Conservation (phyloP, 2,797 vertebrate species). For the Echiichthys vipera region DNA sequence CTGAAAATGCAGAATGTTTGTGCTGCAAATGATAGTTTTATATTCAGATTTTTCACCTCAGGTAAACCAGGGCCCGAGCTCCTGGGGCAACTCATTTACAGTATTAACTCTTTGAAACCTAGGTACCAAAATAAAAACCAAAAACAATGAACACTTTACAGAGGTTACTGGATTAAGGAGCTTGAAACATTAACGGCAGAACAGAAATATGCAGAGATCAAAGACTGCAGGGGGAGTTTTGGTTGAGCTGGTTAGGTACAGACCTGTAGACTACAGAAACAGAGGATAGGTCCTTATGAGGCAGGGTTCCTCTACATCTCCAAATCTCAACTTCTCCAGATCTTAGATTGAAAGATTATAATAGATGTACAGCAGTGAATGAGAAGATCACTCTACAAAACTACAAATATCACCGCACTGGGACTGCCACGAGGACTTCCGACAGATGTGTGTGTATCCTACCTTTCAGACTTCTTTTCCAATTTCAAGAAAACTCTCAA, state of each 20-base stretch:
- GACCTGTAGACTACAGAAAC: conserved; percentile 55
- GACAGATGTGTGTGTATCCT: neutral
- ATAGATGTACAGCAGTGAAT: neutral
- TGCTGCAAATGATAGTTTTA: neutral
- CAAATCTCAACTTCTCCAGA: neutral
- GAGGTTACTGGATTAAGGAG: neutral
- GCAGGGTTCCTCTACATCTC: conserved; percentile 46
- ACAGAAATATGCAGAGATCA: neutral
- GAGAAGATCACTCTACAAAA: neutral
- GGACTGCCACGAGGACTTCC: neutral
- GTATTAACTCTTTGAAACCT: neutral
- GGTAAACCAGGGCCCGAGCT: too few relatives aligned
- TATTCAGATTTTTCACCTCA: neutral
- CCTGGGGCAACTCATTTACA: neutral
- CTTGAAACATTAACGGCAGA: neutral
- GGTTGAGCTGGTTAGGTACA: conserved; percentile 76
- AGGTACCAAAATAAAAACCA: conserved; percentile 5
- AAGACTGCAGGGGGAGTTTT: conserved; percentile 59
- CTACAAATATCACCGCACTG: neutral
- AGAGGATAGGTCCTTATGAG: conserved; percentile 44
- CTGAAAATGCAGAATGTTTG: neutral
- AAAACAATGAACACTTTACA: conserved; percentile 41
- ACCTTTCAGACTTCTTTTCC: neutral
- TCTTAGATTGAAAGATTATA: neutral
- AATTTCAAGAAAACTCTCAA: neutral